Evolutionary conservation across 2,113 vertebrate genomes (phyloP), one percentile per base, ranked within the genome.

Genomic region (Cryptotis parvus): DNA sequence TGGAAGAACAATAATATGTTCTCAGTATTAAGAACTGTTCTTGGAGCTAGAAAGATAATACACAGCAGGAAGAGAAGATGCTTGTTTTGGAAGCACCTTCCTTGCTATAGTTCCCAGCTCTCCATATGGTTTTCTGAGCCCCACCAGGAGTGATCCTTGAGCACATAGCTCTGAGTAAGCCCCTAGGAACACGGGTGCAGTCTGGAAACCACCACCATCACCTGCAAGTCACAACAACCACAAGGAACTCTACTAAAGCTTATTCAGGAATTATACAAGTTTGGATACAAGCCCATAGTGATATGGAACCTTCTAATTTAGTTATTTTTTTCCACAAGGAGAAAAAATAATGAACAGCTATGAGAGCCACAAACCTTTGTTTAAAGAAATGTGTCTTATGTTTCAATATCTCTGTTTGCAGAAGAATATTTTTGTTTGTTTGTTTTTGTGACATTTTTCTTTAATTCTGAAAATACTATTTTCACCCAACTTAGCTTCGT

Each of bases 401-500:
- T 77, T 37, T 78, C 70, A 45, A 52, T 91, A 84, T 89, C 31
- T 88, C 85, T 80, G 35, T 95, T 95, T 91, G 92, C 6, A 61
- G 58, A 85, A 14, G 61, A n/a, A 84, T 91, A 49, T 90, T 89
- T 93, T 89, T 80, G 35, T 66, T 89, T 80, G 35, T 66, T 90
- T 96, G 31, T 95, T 95, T 96, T 91, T 41, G 43, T 77, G 9
- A 70, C 43, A 75, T 77, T 68, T 75, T 68, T 84, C 55, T 68
- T 84, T 31, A 79, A 90, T 95, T 96, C 39, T 0, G 45, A 24
- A 90, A 94, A 78, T 89, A 37, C 61, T 52, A 24, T 76, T 95
- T 96, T 93, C 79, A 41, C 74, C 37, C 76, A 87, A 49, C 33
- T 90, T 94, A 83, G 80, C 78, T 93, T 89, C 49, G 65, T 63